Conservation (phyloP, 2,797 vertebrate species). For the Podargus strigoides region DNA sequence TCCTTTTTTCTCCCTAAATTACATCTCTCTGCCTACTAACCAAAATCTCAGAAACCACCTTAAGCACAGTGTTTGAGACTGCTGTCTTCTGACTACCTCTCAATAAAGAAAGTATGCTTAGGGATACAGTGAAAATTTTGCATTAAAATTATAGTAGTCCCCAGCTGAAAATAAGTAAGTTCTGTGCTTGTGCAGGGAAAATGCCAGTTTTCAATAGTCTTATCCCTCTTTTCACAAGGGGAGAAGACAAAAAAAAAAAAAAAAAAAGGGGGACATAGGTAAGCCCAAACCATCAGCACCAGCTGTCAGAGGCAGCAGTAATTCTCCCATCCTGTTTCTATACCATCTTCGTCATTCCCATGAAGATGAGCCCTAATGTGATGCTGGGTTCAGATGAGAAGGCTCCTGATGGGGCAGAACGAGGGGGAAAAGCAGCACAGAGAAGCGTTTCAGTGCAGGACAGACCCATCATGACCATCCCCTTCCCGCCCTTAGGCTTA, state of each 20-base stretch:
- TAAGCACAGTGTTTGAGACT: slow-evolving; percentile 5
- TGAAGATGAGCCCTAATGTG: neutral
- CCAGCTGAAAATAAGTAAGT: neutral
- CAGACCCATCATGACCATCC: neutral
- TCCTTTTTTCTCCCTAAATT: neutral
- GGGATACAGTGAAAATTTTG: neutral
- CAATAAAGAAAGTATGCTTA: neutral
- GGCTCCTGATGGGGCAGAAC: neutral
- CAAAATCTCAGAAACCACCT: slow-evolving; percentile 23
- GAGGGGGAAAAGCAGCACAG: accelerated
- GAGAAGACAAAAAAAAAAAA: neutral
- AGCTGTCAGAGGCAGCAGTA: neutral
- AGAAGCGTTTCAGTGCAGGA: accelerated
- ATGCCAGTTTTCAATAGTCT: neutral
- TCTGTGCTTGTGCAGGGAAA: neutral
- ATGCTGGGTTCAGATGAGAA: neutral
- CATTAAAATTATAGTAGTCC: neutral
- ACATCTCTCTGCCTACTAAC: slow-evolving; percentile 2
- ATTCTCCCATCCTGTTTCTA: neutral
- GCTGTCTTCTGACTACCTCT: neutral
- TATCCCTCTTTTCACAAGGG: neutral
- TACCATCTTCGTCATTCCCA: neutral
- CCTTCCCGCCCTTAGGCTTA: accelerated
- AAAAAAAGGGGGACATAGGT: neutral
- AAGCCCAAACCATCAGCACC: neutral